Conservation (phyloP, 2,113 vertebrate genomes). For the Rallus limicola region DNA sequence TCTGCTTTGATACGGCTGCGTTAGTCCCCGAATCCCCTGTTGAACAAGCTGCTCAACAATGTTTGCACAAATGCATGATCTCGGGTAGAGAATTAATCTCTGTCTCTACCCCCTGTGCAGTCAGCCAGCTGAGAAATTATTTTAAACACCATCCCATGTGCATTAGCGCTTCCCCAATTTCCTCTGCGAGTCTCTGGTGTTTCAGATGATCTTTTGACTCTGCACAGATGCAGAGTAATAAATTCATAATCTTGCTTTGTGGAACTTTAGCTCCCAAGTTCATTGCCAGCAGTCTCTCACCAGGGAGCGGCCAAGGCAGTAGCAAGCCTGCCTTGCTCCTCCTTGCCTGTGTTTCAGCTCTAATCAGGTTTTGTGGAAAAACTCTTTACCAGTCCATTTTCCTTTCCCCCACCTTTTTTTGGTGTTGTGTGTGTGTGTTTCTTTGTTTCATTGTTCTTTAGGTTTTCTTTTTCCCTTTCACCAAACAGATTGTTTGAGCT, state of each 20-base stretch:
- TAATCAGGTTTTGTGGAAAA: neutral
- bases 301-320: neutral
- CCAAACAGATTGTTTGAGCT: neutral
- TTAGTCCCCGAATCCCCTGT: constrained; percentile 1
- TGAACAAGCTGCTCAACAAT: constrained; percentile 37
- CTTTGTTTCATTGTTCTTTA: too few species aligned
- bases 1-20: neutral
- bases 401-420: neutral
- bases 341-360: neutral
- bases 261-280: constrained; percentile 10
- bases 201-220: neutral
- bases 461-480: too few species aligned
- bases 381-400: neutral
- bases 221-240: neutral
- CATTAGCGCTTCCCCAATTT: constrained; percentile 23
- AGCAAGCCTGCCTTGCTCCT: neutral
- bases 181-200: neutral
- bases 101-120: neutral
- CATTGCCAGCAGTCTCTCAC: neutral
- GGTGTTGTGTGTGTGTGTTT: too few species aligned
- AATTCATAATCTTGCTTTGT: constrained; percentile 20
- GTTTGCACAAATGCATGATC: constrained; percentile 52
- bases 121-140: constrained; percentile 43
- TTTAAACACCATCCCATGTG: neutral
- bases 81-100: constrained; percentile 20